Evolutionary conservation across 2,888 invertebrate species (phyloP).

Genomic region (Drosophila monieri): DNA sequence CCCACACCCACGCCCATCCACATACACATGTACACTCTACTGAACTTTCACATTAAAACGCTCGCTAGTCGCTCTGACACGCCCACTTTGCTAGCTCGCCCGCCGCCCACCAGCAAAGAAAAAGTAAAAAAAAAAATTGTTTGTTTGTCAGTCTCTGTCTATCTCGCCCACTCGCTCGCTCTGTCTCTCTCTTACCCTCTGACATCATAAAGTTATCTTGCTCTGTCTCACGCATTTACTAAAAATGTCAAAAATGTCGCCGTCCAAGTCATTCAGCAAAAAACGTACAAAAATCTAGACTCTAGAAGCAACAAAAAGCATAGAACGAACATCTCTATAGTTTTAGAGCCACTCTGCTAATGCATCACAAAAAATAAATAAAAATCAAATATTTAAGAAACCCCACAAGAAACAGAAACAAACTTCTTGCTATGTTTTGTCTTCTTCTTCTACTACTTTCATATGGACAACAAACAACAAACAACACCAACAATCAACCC

Average conservation of each 20-base stretch:
- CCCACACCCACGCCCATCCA: not conserved
- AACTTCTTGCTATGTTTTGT: slow-evolving; percentile 46
- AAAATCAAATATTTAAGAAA: slow-evolving; percentile 14
- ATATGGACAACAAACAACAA: slow-evolving; percentile 57
- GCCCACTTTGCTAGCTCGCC: slow-evolving; percentile 55
- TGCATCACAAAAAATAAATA: slow-evolving; percentile 60
- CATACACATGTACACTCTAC: slow-evolving; percentile 25
- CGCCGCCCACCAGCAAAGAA: slow-evolving; percentile 22
- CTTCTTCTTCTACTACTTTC: slow-evolving; percentile 62
- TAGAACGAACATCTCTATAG: slow-evolving; percentile 34
- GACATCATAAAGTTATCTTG: slow-evolving; percentile 32
- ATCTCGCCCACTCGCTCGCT: slow-evolving; percentile 24
- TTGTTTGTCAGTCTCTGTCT: slow-evolving; percentile 43
- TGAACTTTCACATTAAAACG: slow-evolving; percentile 23
- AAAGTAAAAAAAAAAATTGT: slow-evolving; percentile 26
- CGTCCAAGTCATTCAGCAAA: slow-evolving; percentile 41
- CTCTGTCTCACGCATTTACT: slow-evolving; percentile 50
- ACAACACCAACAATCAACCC: slow-evolving; percentile 33
- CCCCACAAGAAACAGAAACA: slow-evolving; percentile 26
- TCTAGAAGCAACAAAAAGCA: slow-evolving; percentile 44
- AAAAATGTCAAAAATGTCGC: slow-evolving; percentile 56
- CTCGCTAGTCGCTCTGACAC: slow-evolving; percentile 55
- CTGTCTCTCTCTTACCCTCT: slow-evolving; percentile 27
- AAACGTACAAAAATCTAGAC: slow-evolving; percentile 8
- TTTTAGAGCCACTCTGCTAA: slow-evolving; percentile 70